Evolutionary conservation across 2,113 vertebrate genomes (phyloP).

Genomic region (Cacatua alba): DNA sequence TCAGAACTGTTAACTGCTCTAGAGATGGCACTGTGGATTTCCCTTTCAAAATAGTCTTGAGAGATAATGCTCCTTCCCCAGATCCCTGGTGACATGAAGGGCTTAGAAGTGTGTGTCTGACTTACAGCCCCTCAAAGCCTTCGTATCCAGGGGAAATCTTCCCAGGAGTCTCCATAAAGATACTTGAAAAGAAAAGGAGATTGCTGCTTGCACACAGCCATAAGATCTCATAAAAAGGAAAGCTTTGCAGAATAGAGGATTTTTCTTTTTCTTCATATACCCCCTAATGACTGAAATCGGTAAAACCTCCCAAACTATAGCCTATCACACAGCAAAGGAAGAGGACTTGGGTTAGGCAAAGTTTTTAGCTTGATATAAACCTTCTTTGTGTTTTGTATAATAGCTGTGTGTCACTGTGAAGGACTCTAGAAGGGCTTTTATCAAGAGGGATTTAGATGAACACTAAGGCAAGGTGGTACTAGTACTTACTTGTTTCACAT

Average conservation of each 20-base stretch:
- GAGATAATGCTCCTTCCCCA: neutral
- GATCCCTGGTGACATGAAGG: slow-evolving; percentile 29
- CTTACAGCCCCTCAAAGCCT: slow-evolving; percentile 14
- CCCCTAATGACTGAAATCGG: neutral
- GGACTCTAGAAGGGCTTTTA: slow-evolving; percentile 17
- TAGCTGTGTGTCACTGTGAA: neutral
- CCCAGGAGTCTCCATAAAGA: neutral
- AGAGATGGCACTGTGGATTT: slow-evolving; percentile 5
- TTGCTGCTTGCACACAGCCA: neutral
- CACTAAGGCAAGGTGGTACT: neutral
- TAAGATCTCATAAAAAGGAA: neutral
- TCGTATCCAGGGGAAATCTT: slow-evolving; percentile 29
- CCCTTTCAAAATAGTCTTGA: neutral
- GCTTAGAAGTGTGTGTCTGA: neutral
- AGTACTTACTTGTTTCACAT: neutral
- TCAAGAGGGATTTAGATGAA: slow-evolving; percentile 14
- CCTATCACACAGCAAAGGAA: neutral
- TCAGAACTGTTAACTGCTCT: neutral
- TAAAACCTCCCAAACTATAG: neutral
- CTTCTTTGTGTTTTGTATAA: slow-evolving; percentile 17
- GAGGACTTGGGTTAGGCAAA: neutral
- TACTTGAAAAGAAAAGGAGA: slow-evolving; percentile 20
- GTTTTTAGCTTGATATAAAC: neutral
- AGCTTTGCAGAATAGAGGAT: neutral
- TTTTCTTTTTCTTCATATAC: neutral